Evolutionary conservation across 2,797 vertebrate genomes (phyloP), one percentile per base, ranked within the genome.

Genomic region (Momotus momota): DNA sequence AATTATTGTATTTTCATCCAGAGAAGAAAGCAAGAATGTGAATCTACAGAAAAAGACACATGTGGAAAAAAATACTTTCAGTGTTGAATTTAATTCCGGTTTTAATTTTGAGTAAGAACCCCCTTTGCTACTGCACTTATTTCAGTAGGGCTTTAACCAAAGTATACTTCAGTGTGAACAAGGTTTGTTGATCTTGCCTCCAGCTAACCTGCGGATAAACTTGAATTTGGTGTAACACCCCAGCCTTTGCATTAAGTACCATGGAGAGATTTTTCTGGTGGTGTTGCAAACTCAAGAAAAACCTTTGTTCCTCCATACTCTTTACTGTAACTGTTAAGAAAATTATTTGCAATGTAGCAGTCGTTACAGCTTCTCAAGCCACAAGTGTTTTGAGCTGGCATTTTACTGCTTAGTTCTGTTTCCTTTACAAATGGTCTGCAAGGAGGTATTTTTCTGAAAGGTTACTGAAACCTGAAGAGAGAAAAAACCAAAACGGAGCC

Each of bases 341-440:
- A 52, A 51, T 48, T 46, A 60, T 69, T 88, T 93, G 38, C 57
- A 82, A 26, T 61, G 11, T 17, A 87, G 38, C 14, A 20, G 35
- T 31, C 4, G 6, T 95, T 87, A 23, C 15, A 22, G 82, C 52
- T 66, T 46, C 60, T 86, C 33, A 80, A 21, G 54, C 43, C 84
- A 84, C 48, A 62, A 67, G 22, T 66, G 61, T 74, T 85, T 91
- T 67, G 81, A 95, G 54, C 52, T 86, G 60, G 51, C 54, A 16
- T 95, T 96, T 96, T 93, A 75, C 74, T 96, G 23, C 54, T 96
- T 96, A 75, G 69, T 51, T 93, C 74, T 77, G 57, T 94, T 97
- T 96, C 83, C 49, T 94, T 71, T 93, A 22, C 71, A 94, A 84
- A 90, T 10, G 10, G 54, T 91, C 80, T 78, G 48, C 40, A 52